Base-by-base conservation (phyloP, 2,113 vertebrate genomes). In the Sarotherodon lohbergeri region DNA sequence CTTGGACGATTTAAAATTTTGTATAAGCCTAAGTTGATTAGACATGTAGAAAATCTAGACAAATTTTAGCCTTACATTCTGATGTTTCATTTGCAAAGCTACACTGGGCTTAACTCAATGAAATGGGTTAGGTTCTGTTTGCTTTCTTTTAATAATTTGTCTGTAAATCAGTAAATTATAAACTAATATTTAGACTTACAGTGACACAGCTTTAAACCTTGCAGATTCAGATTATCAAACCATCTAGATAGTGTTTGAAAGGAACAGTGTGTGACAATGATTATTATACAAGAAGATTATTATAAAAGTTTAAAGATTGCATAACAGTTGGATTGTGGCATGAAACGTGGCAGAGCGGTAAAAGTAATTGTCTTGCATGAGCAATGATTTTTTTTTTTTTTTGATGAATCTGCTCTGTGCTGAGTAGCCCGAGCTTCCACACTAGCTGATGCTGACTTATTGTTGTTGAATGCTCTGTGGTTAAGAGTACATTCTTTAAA, bases 261-360 rank as follows among this genome's bases (percentile, higher is more conserved):
- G 24, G 7, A 71, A n/a, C 36, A 87, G 27, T 34, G 46, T 78
- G 10, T 29, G 41, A 81, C n/a, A 76, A 66, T 61, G 50, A 81
- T 71, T 78, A 85, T 92, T 88, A 90, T 32, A 66, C 73, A 88
- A 88, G 61, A 52, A 83, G 54, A 86, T 82, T 81, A 88, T 80
- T 55, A 73, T 71, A 56, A 76, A 86, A 81, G 73, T 90, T 80
- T 89, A 82, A 50, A 85, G 66, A 88, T 85, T 91, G 80, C 82
- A 78, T 80, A 88, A 90, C 88, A 80, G 82, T 88, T 86, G 61
- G 80, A 89, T 68, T 68, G 61, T 76, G 46, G 79, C 54, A 76
- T 3, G 22, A 80, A 85, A 83, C 32, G 54, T 82, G 71, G 89
- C 59, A 14, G 27, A 61, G 55, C 29, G 66, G 24, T 86, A 27